These are phyloP conservation scores for Stratiomys singularior DNA, from an alignment of 2,888 invertebrate genomes.

Conservation along the genomic window DNA sequence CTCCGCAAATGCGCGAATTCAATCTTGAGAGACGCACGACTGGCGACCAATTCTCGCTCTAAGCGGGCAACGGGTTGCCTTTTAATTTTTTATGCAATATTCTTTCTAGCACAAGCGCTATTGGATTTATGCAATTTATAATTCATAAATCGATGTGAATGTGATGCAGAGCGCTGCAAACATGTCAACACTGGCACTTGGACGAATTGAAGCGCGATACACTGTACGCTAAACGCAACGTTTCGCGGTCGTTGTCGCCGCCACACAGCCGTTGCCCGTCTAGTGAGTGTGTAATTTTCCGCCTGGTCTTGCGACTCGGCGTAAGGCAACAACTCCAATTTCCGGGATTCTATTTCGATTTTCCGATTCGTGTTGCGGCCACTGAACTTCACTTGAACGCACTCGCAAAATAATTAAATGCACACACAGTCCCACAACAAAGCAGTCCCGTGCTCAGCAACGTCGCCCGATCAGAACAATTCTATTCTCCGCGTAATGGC, in stretches of 20 bases:
- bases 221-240: not conserved
- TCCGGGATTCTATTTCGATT: slow-evolving; percentile 19
- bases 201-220: not conserved
- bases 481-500: not conserved
- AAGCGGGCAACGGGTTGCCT: too few species aligned
- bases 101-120: too few species aligned
- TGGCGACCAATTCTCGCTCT: too few species aligned
- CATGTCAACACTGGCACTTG: not conserved
- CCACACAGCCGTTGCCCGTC: not conserved
- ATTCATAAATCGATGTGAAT: too few species aligned
- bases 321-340: not conserved
- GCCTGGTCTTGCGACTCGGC: not conserved
- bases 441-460: not conserved
- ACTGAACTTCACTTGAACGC: slow-evolving; percentile 14
- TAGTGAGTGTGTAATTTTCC: not conserved
- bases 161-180: too few species aligned
- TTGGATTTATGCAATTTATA: too few species aligned
- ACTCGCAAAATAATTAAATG: not conserved
- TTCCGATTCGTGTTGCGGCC: not conserved
- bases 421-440: not conserved
- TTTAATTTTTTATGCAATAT: too few species aligned
- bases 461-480: not conserved
- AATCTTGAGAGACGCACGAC: too few species aligned
- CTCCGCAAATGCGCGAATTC: too few species aligned
- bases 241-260: not conserved